These are phyloP conservation scores for Antigone vipio DNA, from an alignment of 2,113 vertebrate genomes.

Conservation along the genomic window DNA sequence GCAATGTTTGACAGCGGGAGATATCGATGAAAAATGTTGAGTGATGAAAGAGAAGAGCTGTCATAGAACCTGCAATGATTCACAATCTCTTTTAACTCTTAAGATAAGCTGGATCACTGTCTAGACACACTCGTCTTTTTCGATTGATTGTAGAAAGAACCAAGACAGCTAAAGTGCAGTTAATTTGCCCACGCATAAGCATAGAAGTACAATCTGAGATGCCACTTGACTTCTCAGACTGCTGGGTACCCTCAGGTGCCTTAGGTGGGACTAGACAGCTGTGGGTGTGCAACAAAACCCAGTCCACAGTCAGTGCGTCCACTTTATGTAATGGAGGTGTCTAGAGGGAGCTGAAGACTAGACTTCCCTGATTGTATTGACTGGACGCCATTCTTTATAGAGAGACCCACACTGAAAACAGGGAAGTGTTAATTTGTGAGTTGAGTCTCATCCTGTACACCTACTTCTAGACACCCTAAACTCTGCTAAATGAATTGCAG, in stretches of 20 bases:
- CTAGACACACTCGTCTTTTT: neutral
- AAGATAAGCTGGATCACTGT: neutral
- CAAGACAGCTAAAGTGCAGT: neutral
- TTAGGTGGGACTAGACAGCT: neutral
- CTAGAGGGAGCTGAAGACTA: neutral
- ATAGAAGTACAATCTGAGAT: neutral
- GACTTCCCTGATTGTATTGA: neutral
- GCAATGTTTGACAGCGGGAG: neutral
- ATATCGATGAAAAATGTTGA: neutral
- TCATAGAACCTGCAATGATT: neutral
- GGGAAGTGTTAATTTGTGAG: neutral
- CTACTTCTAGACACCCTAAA: neutral
- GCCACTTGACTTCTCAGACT: neutral
- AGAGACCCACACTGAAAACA: neutral
- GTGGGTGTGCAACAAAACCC: neutral
- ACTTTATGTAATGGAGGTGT: neutral
- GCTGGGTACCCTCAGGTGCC: neutral
- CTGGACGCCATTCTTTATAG: neutral
- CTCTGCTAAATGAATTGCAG: neutral
- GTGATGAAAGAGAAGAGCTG: neutral
- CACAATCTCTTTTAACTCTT: neutral
- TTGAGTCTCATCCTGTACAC: neutral
- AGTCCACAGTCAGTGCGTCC: neutral
- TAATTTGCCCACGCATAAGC: neutral
- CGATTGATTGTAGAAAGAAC: neutral